Base-by-base conservation (phyloP, 2,113 vertebrate species). In the Entelurus aequoreus region DNA sequence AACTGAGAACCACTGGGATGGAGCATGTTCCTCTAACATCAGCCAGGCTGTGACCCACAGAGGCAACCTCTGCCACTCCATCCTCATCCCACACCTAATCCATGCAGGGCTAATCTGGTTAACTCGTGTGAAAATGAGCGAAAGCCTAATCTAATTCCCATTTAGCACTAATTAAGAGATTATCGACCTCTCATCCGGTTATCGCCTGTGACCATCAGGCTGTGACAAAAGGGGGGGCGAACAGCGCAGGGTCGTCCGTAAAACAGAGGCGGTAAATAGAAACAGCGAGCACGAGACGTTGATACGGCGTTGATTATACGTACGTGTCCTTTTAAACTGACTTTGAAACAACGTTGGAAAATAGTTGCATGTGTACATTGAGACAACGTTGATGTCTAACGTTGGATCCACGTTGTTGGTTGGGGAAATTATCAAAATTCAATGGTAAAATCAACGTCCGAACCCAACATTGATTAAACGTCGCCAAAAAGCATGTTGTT, bases 101-200 rank as follows among this genome's bases (percentile, higher is more conserved):
- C 72, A 8, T 56, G 14, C 72, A 50, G 55, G 1, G 44, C 62
- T 84, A 88, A 88, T 85, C 82, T 88, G 82, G 84, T 88, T 88
- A 85, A 82, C 77, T 60, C 57, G 66, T 78, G 66, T 54, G 70
- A 78, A 46, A 77, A 80, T 78, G 57, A 84, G 84, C 76, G 74
- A 81, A 81, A 81, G 48, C 54, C 71, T 74, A 78, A 84, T 86
- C 79, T 85, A 85, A 86, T 85, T 82, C 82, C 76, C 81, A 85
- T 35, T 88, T 85, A 85, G 75, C 82, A 81, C 72, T 69, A 84
- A 88, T 88, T 84, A 88, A 81, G 76, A 84, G 86, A 85, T 88
- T 87, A 86, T 69, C 81, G 74, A 80, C 82, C 77, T 62, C 60
- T 63, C 64, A 86, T 81, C 79, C 81, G 70, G 77, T 86, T 82